Evolutionary conservation across 2,888 invertebrate species (phyloP).

Genomic region (Malacosoma neustria): DNA sequence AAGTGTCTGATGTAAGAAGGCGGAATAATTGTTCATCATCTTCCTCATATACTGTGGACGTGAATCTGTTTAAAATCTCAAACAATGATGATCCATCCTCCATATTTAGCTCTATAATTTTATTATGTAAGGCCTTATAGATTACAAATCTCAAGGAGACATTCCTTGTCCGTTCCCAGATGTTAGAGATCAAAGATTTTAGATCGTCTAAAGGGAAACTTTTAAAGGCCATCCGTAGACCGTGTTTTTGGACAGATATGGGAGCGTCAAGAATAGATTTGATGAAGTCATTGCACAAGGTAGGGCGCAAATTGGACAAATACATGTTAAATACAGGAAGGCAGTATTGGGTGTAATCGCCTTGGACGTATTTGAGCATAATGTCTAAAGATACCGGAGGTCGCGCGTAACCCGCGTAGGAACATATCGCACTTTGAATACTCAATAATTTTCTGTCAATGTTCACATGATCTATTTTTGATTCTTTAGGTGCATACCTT

Average conservation of each 20-base stretch:
- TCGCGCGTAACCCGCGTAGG: slow-evolving; percentile 26
- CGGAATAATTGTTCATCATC: slow-evolving; percentile 32
- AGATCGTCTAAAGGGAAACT: slow-evolving; percentile 29
- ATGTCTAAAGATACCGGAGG: slow-evolving; percentile 32
- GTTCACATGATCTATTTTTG: slow-evolving; percentile 28
- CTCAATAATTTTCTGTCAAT: slow-evolving; percentile 19
- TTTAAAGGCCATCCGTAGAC: slow-evolving; percentile 36
- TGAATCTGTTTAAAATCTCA: slow-evolving; percentile 29
- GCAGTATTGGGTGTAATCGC: slow-evolving; percentile 36
- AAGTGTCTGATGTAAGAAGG: slow-evolving; percentile 16
- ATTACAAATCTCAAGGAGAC: slow-evolving; percentile 31
- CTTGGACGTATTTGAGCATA: slow-evolving; percentile 28
- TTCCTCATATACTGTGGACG: slow-evolving; percentile 25
- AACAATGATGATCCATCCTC: slow-evolving; percentile 20
- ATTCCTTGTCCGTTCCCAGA: slow-evolving; percentile 36
- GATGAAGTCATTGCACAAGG: slow-evolving; percentile 26
- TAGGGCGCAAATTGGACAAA: slow-evolving; percentile 26
- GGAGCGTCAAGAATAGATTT: slow-evolving; percentile 29
- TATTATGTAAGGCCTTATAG: slow-evolving; percentile 26
- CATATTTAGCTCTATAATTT: slow-evolving; percentile 16
- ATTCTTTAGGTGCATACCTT: slow-evolving; percentile 26
- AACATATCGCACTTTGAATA: slow-evolving; percentile 37
- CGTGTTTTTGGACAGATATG: slow-evolving; percentile 41
- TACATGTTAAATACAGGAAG: slow-evolving; percentile 34
- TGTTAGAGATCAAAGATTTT: slow-evolving; percentile 18